Base-by-base conservation (phyloP, 2,888 invertebrate species). In the Drosophila parthenogenetica region DNA sequence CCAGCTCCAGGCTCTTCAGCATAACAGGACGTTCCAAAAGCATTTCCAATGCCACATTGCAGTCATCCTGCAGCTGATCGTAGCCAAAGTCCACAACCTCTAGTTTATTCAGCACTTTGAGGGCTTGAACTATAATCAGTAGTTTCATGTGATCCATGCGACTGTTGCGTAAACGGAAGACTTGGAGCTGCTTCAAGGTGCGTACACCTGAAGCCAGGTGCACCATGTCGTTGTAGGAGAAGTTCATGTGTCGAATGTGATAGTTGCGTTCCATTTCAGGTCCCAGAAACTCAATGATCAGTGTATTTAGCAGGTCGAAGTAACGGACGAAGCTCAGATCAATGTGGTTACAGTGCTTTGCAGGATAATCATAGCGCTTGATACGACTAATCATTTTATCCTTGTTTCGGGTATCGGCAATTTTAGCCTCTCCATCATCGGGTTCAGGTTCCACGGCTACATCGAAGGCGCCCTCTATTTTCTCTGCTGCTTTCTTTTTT, bases 271-370 rank as follows among this genome's bases (percentile, higher is more conserved):
- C 62, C 64, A 88, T 69, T 8, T 78, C 5, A 0, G 91, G 91
- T 1, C 90, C 90, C 8, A 81, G 77, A 43, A 91, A 91, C 62
- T 91, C 90, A 0, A 91, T 42, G 14, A 65, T 76, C 14, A 91
- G 66, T 0, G 79, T 72, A 5, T 72, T 70, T 11, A 91, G 53
- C 13, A 78, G 60, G 0, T 76, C 63, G 17, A 91, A 88, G 51
- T 78, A 76, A 4, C 85, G 79, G 11, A 91, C 49, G 46, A 91
- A 84, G 13, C 85, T 77, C 2, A 91, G 75, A 46, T 90, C 81
- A 8, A 90, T 78, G 65, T 91, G 91, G 54, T 89, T 89, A 17
- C 91, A 91, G n/a, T 89, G 79, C 40, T 90, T 79, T 17, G 82
- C 58, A 0, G 89, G 89, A 61, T 84, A 91, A 16, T 82, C 67